phyloP scores from a whole-genome alignment of 2,113 vertebrate genomes.

The Pagrus major region DNA sequence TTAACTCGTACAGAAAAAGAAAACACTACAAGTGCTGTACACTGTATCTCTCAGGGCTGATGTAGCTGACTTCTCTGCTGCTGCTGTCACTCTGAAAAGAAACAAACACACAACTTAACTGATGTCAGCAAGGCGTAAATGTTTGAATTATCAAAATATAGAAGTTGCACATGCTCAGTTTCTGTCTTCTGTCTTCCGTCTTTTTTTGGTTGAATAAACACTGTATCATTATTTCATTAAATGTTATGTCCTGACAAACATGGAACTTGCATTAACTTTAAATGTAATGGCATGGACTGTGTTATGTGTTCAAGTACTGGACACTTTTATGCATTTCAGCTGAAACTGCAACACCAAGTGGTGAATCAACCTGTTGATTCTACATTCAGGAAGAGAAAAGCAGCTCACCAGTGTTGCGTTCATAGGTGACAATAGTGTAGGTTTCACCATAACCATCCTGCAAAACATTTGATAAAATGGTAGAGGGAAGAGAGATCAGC shows the following conservation, averaged over 20 bases:
- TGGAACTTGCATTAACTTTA: no score
- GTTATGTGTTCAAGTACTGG: neutral
- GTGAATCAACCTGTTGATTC: neutral
- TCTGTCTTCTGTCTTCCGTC: no score
- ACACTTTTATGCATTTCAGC: neutral
- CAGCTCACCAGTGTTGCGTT: neutral
- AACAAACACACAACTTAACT: neutral
- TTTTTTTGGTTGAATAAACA: no score
- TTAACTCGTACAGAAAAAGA: no score
- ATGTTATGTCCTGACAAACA: no score
- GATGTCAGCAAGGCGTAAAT: no score
- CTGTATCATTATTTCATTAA: no score
- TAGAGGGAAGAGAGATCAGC: neutral
- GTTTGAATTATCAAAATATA: no score
- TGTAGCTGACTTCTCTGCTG: neutral
- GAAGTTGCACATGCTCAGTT: no score
- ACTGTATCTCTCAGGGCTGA: neutral
- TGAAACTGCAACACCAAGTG: neutral
- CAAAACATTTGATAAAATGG: neutral
- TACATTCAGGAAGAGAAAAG: neutral
- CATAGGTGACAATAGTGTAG: conserved; percentile 2
- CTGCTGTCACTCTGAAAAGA: neutral
- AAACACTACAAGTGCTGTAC: neutral
- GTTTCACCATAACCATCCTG: neutral
- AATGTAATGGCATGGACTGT: no score